Evolutionary conservation across 1,140 invertebrate genomes (phyloP).

Genomic region (Leptopilina boulardi): DNA sequence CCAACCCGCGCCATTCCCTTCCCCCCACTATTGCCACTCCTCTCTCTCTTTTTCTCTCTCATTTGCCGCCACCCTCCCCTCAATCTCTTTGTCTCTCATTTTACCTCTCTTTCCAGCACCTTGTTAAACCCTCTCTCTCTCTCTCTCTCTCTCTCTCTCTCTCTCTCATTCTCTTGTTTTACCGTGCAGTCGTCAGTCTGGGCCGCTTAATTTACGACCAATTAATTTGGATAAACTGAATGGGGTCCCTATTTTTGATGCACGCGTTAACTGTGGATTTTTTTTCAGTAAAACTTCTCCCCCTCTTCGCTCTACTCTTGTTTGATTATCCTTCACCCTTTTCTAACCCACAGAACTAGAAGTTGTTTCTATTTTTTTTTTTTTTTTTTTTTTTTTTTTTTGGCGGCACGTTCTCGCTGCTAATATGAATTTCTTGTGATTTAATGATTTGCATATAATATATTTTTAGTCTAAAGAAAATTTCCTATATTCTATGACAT

Average conservation of each 20-base stretch:
- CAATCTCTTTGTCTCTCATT: conserved; percentile 33
- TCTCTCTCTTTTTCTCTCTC: conserved; percentile 30
- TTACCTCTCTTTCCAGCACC: background rate
- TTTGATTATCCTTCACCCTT: conserved; percentile 45
- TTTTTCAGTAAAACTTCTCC: conserved; percentile 44
- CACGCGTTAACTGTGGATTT: conserved; percentile 72
- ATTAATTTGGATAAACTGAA: conserved; percentile 77
- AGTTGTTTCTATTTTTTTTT: conserved; percentile 4
- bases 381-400: background rate
- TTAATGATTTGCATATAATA: background rate
- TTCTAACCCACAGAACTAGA: conserved; percentile 38
- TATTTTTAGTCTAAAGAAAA: background rate
- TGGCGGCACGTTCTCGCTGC: background rate
- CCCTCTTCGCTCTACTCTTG: background rate
- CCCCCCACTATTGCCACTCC: conserved; percentile 45
- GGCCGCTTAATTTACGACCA: conserved; percentile 76
- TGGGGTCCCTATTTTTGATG: conserved; percentile 71
- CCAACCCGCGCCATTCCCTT: conserved; percentile 41
- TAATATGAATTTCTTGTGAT: conserved; percentile 7
- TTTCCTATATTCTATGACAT: too few species aligned
- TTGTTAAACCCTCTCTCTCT: background rate
- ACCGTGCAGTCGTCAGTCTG: conserved; percentile 57
- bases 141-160: conserved; percentile 45
- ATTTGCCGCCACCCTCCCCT: too few species aligned
- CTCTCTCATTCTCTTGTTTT: conserved; percentile 36